Evolutionary conservation across 2,113 vertebrate genomes (phyloP).

Genomic region (Protobothrops flavoviridis): DNA sequence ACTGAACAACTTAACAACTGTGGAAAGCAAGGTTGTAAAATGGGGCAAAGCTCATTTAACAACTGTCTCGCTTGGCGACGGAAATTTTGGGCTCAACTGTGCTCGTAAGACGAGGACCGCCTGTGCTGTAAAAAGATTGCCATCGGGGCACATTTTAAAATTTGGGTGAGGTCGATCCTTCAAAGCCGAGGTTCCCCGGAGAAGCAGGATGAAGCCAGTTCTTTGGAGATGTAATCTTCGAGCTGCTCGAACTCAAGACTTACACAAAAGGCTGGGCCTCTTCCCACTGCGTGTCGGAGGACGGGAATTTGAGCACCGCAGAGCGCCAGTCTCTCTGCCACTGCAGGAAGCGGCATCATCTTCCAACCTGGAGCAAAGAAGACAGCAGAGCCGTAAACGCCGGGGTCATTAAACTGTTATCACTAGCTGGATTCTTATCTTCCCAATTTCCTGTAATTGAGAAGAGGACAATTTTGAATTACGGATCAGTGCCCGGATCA

Average conservation of each 20-base stretch:
- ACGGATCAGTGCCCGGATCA: neutral
- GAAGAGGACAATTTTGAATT: neutral
- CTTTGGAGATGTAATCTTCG: neutral
- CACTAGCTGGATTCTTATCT: neutral
- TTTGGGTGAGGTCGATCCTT: neutral
- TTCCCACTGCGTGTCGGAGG: conserved; percentile 66
- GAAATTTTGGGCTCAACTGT: neutral
- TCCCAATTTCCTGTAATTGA: conserved; percentile 10
- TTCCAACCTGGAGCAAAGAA: conserved; percentile 59
- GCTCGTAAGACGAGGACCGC: neutral
- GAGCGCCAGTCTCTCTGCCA: conserved; percentile 49
- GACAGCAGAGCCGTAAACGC: conserved; percentile 19
- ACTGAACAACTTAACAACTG: too few relatives aligned
- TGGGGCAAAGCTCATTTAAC: neutral
- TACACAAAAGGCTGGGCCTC: conserved; percentile 70
- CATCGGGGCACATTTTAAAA: neutral
- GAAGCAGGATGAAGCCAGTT: too few relatives aligned
- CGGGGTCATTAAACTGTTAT: neutral
- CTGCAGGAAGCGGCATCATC: conserved; percentile 43
- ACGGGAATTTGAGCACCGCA: conserved; percentile 44
- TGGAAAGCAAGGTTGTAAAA: neutral
- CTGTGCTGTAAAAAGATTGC: neutral
- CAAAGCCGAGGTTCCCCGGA: neutral
- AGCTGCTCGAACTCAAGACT: conserved; percentile 21
- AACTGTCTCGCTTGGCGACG: neutral